Base-by-base conservation (phyloP, 1,140 invertebrate genomes). In the Vanessa tameamea region DNA sequence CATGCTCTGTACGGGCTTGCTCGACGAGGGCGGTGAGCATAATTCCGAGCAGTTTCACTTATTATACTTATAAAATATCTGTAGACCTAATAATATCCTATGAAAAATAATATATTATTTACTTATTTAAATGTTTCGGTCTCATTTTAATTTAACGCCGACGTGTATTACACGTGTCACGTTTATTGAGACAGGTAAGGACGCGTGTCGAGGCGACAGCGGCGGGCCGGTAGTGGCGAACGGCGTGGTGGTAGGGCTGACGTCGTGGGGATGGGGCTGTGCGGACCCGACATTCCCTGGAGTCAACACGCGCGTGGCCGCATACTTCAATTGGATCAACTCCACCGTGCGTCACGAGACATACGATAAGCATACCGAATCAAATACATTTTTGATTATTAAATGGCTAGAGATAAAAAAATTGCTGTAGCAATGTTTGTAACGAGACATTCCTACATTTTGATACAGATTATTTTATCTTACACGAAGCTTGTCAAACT, bases 231-330 rank as follows among this genome's bases (percentile, higher is more conserved):
- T 96, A 75, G 83, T 94, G 6, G 90, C 91, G 76, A 78, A 89
- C 57, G 93, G 89, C 0, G 88, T 91, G 37, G 86, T 96, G 48
- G 94, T 95, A 64, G 96, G 96, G 7, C 87, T 97, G 12, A 95
- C 95, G 0, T 96, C 96, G 12, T 97, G 96, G 95, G 96, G 96
- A 23, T 94, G 93, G 69, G 94, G 94, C 6, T 97, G 96, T 80
- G 96, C 94, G 2, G 86, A 93, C 63, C 93, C 94, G 0, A 80
- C 85, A 1, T 94, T 94, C 79, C 96, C 96, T 0, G 96, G 96
- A 12, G 95, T 97, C 70, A 97, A 95, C 84, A 94, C 95, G 2
- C 94, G 96, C 50, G 94, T 97, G 14, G 82, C 94, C 1, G 87
- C 92, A 57, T 95, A 95, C 77, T 90, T 93, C 14, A 83, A 90